Percentiles rank a stretch among this genome's conserved stretches.
These are phyloP conservation scores for Anabacerthia variegaticeps DNA, from an alignment of 2,797 vertebrate species.

Conservation along the genomic window DNA sequence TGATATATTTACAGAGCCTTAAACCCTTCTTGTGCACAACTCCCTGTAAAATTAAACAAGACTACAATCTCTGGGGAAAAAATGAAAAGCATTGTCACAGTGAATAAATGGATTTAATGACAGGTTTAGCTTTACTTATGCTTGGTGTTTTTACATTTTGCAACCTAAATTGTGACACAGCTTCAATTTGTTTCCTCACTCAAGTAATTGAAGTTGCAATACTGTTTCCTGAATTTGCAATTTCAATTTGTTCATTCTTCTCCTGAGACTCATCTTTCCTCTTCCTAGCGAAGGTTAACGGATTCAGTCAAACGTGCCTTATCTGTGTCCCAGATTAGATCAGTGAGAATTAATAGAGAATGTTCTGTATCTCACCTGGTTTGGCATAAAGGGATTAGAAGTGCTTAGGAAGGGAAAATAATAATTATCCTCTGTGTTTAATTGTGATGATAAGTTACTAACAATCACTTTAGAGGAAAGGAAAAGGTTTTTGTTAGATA, in stretches of 20 bases:
- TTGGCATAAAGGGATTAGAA: constrained; percentile 21
- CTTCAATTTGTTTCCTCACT: constrained; percentile 63
- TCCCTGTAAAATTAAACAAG: neutral
- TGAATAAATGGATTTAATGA: neutral
- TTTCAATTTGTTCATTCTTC: constrained; percentile 59
- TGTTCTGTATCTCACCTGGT: constrained; percentile 14
- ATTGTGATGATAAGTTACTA: neutral
- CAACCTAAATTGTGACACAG: constrained; percentile 59
- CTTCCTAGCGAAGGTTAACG: constrained; percentile 34
- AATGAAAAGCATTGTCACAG: neutral
- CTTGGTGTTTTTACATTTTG: constrained; percentile 31
- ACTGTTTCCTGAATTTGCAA: constrained; percentile 59
- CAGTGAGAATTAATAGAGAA: constrained; percentile 6
- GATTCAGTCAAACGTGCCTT: constrained; percentile 31
- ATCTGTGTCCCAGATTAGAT: neutral
- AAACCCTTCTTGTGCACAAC: neutral
- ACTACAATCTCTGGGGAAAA: fast-evolving
- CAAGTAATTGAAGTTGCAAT: constrained; percentile 60
- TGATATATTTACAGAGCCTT: neutral
- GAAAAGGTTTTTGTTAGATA: neutral
- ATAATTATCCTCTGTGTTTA: neutral
- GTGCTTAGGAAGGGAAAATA: neutral
- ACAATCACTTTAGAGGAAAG: neutral
- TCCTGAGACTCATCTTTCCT: constrained; percentile 40
- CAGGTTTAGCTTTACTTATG: constrained; percentile 6